Percentiles rank a stretch among this genome's conserved stretches.
Evolutionary conservation across 2,797 vertebrate species (phyloP).

Genomic region (Ispidina lecontei): DNA sequence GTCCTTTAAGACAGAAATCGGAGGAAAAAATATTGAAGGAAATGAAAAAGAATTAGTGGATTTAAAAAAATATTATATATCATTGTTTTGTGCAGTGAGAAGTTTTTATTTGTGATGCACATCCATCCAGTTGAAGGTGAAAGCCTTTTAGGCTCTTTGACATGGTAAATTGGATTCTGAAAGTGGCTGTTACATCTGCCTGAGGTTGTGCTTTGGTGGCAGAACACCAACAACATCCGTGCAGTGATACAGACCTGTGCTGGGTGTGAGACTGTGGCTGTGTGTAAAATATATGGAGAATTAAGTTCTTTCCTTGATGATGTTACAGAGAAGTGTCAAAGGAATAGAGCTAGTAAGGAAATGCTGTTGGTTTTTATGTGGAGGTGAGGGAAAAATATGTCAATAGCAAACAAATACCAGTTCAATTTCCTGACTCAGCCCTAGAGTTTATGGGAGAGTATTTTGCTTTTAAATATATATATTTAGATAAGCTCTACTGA

Average conservation of each 20-base stretch:
- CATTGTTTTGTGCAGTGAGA: not conserved
- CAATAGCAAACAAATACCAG: not conserved
- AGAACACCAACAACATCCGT: not conserved
- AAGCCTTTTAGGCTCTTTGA: not conserved
- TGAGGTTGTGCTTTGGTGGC: not conserved
- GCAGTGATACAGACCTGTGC: not conserved
- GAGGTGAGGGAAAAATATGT: not conserved
- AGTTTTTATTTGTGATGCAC: not conserved
- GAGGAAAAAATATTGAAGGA: not conserved
- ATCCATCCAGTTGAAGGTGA: not conserved
- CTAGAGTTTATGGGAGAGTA: not conserved
- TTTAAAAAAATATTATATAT: not conserved
- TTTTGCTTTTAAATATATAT: not conserved
- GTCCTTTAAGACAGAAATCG: not conserved
- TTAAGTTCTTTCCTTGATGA: not conserved
- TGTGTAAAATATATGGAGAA: not conserved
- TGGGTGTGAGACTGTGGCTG: not conserved
- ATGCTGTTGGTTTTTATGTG: not conserved
- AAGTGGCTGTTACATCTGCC: not conserved
- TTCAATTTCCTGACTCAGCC: not conserved
- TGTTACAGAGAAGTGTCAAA: not conserved
- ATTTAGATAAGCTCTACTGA: not conserved
- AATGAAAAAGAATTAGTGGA: not conserved
- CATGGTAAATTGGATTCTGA: not conserved
- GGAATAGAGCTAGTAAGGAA: not conserved